A percentile compares a stretch with the other conserved stretches of the same genome.
Evolutionary conservation across 1,140 invertebrate species (phyloP).

Genomic region (Hirudo medicinalis): DNA sequence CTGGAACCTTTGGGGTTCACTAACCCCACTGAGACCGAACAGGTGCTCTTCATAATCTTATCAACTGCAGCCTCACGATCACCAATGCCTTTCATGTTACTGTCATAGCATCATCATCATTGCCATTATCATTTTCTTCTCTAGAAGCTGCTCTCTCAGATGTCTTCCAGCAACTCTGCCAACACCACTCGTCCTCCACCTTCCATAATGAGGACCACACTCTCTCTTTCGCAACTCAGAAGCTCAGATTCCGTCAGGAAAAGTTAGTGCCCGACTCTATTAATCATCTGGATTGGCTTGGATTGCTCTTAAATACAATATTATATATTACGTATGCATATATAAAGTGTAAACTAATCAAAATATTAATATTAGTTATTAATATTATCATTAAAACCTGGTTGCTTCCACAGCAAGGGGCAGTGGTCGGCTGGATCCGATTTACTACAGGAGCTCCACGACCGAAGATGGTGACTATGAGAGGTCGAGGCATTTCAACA

Average conservation of each 20-base stretch:
- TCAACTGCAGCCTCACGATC: not conserved
- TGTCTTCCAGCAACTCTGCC: no score
- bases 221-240: no score
- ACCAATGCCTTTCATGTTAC: no score
- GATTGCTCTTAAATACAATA: no score
- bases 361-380: no score
- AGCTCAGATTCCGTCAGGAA: not conserved
- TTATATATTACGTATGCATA: no score
- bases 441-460: not conserved
- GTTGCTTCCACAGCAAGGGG: not conserved
- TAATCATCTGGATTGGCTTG: not conserved
- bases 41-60: conserved; percentile 42
- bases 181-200: not conserved
- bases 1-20: conserved; percentile 62
- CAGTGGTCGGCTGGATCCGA: conserved; percentile 9
- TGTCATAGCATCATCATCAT: no score
- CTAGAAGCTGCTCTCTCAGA: no score
- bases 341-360: no score
- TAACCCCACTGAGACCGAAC: conserved; percentile 66
- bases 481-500: conserved; percentile 18
- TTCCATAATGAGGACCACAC: not conserved
- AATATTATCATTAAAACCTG: no score
- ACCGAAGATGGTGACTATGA: not conserved
- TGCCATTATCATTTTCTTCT: no score
- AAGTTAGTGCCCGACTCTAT: not conserved